A percentile compares a stretch with the other conserved stretches of the same genome.
These are phyloP conservation scores for Drosophila kuntzei DNA, from an alignment of 2,888 invertebrate species.

Conservation along the genomic window DNA sequence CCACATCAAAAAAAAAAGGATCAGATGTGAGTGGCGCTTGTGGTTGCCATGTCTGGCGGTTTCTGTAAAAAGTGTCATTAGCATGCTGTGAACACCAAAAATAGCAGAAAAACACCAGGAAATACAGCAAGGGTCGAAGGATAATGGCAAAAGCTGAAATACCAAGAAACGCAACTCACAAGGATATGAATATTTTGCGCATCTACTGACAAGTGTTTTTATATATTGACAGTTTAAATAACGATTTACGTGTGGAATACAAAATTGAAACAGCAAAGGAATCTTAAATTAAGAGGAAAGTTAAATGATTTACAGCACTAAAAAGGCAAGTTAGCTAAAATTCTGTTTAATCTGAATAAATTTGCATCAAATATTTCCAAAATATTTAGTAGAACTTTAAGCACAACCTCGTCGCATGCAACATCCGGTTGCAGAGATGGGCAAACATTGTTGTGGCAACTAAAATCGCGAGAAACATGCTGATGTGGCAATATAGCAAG, in stretches of 20 bases:
- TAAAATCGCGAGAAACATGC: slow-evolving; percentile 35
- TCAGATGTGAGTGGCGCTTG: slow-evolving; percentile 8
- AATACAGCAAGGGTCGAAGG: slow-evolving; percentile 9
- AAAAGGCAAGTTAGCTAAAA: too few species aligned
- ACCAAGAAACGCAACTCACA: background rate
- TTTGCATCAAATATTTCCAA: background rate
- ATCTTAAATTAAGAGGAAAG: background rate
- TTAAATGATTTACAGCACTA: too few species aligned
- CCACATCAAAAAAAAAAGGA: slow-evolving; percentile 15
- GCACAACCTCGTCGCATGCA: background rate
- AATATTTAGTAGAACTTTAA: slow-evolving; percentile 1
- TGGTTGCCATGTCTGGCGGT: slow-evolving; percentile 8
- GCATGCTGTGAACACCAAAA: slow-evolving; percentile 35
- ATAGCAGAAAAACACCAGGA: slow-evolving; percentile 3
- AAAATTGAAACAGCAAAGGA: too few species aligned
- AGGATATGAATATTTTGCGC: slow-evolving; percentile 11
- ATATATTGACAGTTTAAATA: background rate
- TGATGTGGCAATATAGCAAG: slow-evolving; percentile 52
- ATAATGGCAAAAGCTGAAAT: slow-evolving; percentile 16
- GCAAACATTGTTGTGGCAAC: slow-evolving; percentile 12
- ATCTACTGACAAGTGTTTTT: background rate
- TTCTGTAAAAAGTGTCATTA: slow-evolving; percentile 44
- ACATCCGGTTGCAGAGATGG: slow-evolving; percentile 6
- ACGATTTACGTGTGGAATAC: background rate
- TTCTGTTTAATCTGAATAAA: background rate